phyloP scores from a whole-genome alignment of 2,113 vertebrate species.

The Eolophus roseicapilla region DNA sequence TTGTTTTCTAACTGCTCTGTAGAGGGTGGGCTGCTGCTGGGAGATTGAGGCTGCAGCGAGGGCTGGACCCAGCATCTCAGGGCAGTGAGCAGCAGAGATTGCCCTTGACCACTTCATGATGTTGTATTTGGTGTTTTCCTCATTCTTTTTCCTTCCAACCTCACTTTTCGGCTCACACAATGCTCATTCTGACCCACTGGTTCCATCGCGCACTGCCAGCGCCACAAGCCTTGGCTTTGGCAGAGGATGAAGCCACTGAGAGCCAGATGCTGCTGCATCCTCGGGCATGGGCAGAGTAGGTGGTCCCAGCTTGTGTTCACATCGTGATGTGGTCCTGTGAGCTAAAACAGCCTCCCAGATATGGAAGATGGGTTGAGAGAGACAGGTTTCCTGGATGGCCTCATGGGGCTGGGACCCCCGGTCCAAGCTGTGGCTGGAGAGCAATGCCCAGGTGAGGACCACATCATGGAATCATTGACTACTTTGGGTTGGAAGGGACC shows the following conservation, averaged over 20 bases:
- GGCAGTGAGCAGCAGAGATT: neutral
- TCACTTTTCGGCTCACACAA: neutral
- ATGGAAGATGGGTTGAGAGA: neutral
- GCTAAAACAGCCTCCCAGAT: neutral
- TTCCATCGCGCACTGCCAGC: neutral
- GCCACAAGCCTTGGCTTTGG: fast-evolving
- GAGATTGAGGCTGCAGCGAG: neutral
- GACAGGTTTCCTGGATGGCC: neutral
- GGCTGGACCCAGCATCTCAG: neutral
- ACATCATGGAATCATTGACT: fast-evolving
- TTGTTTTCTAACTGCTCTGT: fast-evolving
- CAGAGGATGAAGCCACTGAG: neutral
- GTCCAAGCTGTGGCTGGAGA: neutral
- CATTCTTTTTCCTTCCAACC: neutral
- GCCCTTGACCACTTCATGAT: neutral
- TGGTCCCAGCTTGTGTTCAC: fast-evolving
- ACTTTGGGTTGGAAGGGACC: neutral
- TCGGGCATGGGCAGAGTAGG: neutral
- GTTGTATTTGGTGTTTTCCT: neutral
- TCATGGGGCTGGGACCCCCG: neutral
- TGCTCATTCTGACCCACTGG: neutral
- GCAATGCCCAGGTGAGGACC: neutral
- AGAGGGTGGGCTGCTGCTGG: fast-evolving
- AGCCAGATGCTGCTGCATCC: neutral
- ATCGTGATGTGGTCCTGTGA: fast-evolving